Conservation (phyloP, 2,888 invertebrate species). For the Boloria selene region DNA sequence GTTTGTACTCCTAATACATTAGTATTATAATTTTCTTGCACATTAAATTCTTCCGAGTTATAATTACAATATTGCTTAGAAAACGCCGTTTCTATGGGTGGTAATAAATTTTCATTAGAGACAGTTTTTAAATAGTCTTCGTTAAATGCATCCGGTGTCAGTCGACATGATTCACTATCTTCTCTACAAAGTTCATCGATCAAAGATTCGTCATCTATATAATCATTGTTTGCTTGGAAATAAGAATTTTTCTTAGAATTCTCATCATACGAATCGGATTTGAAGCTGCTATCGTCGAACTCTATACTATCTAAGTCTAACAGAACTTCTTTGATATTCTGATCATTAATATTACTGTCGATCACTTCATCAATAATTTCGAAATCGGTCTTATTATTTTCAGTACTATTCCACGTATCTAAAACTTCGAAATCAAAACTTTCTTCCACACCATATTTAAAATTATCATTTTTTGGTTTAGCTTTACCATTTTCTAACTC, state of each 20-base stretch:
- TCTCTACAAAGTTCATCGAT: slow-evolving; percentile 77
- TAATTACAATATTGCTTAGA: slow-evolving; percentile 68
- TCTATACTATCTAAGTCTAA: slow-evolving; percentile 73
- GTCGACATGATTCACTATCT: slow-evolving; percentile 64
- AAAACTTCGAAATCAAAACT: slow-evolving; percentile 75
- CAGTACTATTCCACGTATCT: slow-evolving; percentile 56
- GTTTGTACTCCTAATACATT: slow-evolving; percentile 40
- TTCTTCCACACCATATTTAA: slow-evolving; percentile 70
- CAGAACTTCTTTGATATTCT: slow-evolving; percentile 75
- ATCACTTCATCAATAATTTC: slow-evolving; percentile 70
- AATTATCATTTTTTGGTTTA: slow-evolving; percentile 60
- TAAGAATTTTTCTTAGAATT: slow-evolving; percentile 49
- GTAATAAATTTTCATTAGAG: slow-evolving; percentile 61
- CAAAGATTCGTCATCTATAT: slow-evolving; percentile 75
- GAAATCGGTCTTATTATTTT: slow-evolving; percentile 55
- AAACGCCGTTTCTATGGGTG: slow-evolving; percentile 74
- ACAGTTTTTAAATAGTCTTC: slow-evolving; percentile 62
- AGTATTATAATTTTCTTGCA: slow-evolving; percentile 43
- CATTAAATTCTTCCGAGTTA: slow-evolving; percentile 51
- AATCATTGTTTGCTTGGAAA: slow-evolving; percentile 63
- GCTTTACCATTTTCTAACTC: slow-evolving; percentile 73
- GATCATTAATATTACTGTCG: slow-evolving; percentile 67
- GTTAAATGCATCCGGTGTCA: slow-evolving; percentile 65
- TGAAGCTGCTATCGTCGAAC: slow-evolving; percentile 64
- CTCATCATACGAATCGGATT: slow-evolving; percentile 50